phyloP scores from a whole-genome alignment of 2,797 vertebrate species.

The Pteronotus mesoamericanus region DNA sequence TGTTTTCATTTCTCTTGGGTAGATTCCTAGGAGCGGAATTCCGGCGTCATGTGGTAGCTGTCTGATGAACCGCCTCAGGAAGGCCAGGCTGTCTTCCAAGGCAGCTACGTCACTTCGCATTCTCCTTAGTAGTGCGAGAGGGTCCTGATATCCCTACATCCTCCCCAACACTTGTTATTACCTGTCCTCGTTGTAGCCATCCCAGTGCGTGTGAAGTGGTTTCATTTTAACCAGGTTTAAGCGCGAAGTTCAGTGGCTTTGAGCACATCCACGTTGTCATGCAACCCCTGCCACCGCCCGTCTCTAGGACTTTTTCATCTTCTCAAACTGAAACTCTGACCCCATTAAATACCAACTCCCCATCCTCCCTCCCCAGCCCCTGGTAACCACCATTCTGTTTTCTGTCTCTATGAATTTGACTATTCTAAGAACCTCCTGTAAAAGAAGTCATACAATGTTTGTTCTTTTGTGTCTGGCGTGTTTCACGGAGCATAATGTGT shows the following conservation, averaged over 20 bases:
- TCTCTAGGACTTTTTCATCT: neutral
- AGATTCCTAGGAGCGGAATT: neutral
- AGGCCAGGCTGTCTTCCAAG: neutral
- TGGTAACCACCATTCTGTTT: neutral
- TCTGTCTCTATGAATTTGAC: neutral
- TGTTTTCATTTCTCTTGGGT: too few relatives aligned
- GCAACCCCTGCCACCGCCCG: neutral
- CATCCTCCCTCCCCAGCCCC: neutral
- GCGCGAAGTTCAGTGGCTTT: neutral
- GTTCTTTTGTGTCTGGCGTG: neutral
- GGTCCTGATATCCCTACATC: neutral
- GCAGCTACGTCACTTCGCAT: neutral
- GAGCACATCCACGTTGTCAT: neutral
- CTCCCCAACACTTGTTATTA: neutral
- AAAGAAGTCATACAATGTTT: neutral
- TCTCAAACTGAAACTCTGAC: neutral
- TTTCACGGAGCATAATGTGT: neutral
- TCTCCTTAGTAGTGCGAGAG: too few relatives aligned
- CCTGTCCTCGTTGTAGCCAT: neutral
- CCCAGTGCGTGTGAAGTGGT: neutral
- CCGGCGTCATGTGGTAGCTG: neutral
- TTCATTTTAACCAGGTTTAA: neutral
- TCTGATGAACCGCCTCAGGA: neutral
- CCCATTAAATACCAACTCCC: neutral
- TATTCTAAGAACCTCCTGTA: neutral